Base-by-base conservation (phyloP, 2,888 invertebrate genomes). In the Sminthurinus aureus region DNA sequence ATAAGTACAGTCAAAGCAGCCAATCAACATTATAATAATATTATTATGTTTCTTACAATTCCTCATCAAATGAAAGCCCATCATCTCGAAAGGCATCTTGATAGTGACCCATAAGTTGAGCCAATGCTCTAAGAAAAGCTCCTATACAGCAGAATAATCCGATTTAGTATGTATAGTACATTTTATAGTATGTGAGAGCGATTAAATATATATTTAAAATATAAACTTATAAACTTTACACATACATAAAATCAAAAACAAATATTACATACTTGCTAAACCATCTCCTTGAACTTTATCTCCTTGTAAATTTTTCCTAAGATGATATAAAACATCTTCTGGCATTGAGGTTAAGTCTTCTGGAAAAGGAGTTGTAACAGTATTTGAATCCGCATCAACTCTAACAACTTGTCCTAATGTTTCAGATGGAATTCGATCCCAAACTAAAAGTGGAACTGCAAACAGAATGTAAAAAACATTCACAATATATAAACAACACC, bases 331-430 rank as follows among this genome's bases (percentile, higher is more conserved):
- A 91, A 98, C 95, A 91, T 98, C 98, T 87, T 93, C 92, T 20
- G 99, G 99, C 90, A 99, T 92, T 90, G 93, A 93, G 89, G 95
- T 95, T 86, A 97, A 92, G 92, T 99, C 99, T 90, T 96, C 94
- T 24, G 87, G 86, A 90, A 96, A 97, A 6, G 97, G 96, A 74
- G 96, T 94, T 90, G 93, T 93, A 75, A 99, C 93, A 82, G 93
- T 93, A 90, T 97, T 97, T 84, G 93, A 94, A 91, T 99, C 99
- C 84, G 97, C 96, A 92, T 99, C 95, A 90, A 99, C 92, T 88
- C 98, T 93, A 73, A 98, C 98, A 87, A 98, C 96, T 90, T 99
- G 98, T 64, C 97, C 98, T 84, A 99, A 92, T 91, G 98, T 98
- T 77, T 87, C 88, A 15, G 86, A 13, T 15, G 87, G 81, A 89